Base-by-base conservation (phyloP, 2,888 invertebrate genomes). In the Nemoura dubitans region DNA sequence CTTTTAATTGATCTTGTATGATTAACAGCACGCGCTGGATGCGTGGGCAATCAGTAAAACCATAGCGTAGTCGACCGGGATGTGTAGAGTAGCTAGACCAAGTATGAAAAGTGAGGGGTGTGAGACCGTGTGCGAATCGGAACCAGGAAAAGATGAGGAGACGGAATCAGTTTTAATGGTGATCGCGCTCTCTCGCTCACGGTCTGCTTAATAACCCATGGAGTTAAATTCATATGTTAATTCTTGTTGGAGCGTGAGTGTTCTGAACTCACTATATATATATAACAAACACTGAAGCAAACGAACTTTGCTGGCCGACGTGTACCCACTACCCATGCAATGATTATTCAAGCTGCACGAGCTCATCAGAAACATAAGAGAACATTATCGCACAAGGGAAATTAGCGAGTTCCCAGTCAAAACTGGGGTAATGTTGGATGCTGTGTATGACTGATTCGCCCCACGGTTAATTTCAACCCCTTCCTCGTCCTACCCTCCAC, bases 211-310 rank as follows among this genome's bases (percentile, higher is more conserved):
- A 88, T 87, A 88, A 87, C 88, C 87, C 88, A 86, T 86, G 87
- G 81, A 87, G 86, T 87, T 87, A 86, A 85, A 88, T 88, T 88
- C 88, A 88, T 88, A 88, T 88, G 88, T 88, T 88, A 88, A 88
- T 88, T 76, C 42, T 26, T 26, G 83, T 7, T 83, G n/a, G 83
- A 7, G 83, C 6, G 30, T 28, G 29, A 28, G 29, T 28, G 30
- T n/a, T n/a, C n/a, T 30, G 59, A 83, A 36, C 27, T 43, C 14
- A 0, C 6, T 14, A 0, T n/a, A 25, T 6, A 28, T 80, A 26
- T 25, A 80, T n/a, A 30, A 16, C 26, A 36, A 83, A 36, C 10
- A n/a, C 83, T 7, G 30, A 29, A 81, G 29, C 81, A 7, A 81
- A 27, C 59, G 84, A 84, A 84, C 84, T 84, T 59, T 76, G 28